These are phyloP conservation scores for Melospiza melodia DNA, from an alignment of 2,113 vertebrate genomes.

Conservation along the genomic window DNA sequence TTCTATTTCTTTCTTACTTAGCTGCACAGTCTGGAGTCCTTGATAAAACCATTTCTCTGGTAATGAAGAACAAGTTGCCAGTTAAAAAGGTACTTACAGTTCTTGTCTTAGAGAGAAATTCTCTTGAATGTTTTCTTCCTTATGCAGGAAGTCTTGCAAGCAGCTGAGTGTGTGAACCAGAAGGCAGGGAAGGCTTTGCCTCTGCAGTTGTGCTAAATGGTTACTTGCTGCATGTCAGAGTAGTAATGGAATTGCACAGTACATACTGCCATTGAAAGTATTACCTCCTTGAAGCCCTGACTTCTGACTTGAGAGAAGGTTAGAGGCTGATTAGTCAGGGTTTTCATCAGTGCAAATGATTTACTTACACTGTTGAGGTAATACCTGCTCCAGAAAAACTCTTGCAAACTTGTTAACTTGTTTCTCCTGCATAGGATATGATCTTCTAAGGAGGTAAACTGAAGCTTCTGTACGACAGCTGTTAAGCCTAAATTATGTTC, in stretches of 20 bases:
- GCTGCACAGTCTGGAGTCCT: constrained; percentile 91
- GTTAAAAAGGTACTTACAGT: constrained; percentile 77
- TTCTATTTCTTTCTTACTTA: constrained; percentile 53
- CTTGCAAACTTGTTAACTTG: background rate
- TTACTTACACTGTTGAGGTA: background rate
- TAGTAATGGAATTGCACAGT: background rate
- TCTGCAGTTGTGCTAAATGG: background rate
- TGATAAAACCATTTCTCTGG: constrained; percentile 84
- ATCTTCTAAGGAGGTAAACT: background rate
- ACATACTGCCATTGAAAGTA: background rate
- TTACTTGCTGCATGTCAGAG: background rate
- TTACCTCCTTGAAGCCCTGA: background rate
- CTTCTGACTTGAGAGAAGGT: background rate
- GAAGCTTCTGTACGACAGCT: background rate
- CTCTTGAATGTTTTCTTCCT: background rate
- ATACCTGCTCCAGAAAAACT: background rate
- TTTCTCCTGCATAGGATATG: background rate
- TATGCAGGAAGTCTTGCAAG: background rate
- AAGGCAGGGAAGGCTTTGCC: background rate
- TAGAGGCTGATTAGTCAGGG: background rate
- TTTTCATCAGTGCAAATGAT: background rate
- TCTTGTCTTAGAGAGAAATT: background rate
- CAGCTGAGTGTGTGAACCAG: background rate
- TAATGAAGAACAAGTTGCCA: constrained; percentile 87
- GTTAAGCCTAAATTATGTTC: background rate